Evolutionary conservation across 1,140 invertebrate genomes (phyloP).

Genomic region (Drosophila ficusphila): DNA sequence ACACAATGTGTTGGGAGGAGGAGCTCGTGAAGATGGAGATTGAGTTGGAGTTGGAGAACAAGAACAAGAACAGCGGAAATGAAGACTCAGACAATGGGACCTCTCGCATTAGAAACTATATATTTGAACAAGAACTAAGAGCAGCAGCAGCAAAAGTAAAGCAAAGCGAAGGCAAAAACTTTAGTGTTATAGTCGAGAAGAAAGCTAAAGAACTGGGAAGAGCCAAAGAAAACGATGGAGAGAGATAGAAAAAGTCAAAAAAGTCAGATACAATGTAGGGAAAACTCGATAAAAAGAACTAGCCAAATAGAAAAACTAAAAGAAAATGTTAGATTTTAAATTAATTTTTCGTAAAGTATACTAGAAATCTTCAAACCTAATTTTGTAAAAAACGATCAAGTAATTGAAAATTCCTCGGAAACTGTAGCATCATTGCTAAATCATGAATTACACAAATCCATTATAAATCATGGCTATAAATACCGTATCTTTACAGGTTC

Average conservation of each 20-base stretch:
- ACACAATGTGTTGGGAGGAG: conserved; percentile 26
- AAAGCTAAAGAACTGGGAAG: conserved; percentile 25
- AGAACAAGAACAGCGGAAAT: conserved; percentile 30
- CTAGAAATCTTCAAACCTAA: too few relatives aligned
- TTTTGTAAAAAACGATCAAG: too few relatives aligned
- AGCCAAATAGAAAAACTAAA: too few relatives aligned
- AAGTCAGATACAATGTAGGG: conserved; percentile 1
- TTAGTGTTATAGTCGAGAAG: conserved; percentile 15
- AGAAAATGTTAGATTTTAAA: too few relatives aligned
- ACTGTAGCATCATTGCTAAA: too few relatives aligned
- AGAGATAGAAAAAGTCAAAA: conserved; percentile 27
- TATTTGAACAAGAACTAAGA: conserved; percentile 11
- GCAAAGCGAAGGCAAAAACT: not conserved
- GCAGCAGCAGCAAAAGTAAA: conserved; percentile 6
- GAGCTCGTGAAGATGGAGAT: not conserved
- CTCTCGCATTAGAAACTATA: conserved; percentile 42
- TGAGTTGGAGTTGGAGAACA: conserved; percentile 7
- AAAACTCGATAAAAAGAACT: not conserved
- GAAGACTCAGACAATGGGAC: conserved; percentile 47
- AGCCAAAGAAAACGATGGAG: conserved; percentile 6
- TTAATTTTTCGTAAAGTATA: too few relatives aligned
- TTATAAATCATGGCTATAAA: not conserved
- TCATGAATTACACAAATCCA: too few relatives aligned
- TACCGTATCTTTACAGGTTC: not conserved
- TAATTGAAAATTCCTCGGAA: too few relatives aligned